Conservation (phyloP, 2,888 invertebrate genomes). For the Linyphia triangularis region DNA sequence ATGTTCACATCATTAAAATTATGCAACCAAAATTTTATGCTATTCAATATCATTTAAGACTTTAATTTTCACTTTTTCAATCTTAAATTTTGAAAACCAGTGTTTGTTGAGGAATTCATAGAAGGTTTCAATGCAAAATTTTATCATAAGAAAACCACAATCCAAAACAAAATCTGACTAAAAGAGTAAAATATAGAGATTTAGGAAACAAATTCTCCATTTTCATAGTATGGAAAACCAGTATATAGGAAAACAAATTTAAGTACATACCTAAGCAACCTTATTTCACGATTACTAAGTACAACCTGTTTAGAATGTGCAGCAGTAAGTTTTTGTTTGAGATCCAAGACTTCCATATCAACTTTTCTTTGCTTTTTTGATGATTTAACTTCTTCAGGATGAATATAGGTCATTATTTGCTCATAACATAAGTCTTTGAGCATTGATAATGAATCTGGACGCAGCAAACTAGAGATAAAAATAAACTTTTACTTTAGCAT, state of each 20-base stretch:
- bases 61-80: no score
- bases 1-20: no score
- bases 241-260: not conserved
- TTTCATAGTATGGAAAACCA: not conserved
- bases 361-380: constrained; percentile 94
- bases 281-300: constrained; percentile 93
- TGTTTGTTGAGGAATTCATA: no score
- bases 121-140: no score
- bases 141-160: no score
- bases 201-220: not conserved
- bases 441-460: constrained; percentile 85
- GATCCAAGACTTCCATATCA: constrained; percentile 92
- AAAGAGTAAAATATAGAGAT: no score
- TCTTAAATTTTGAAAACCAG: no score
- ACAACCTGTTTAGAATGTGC: constrained; percentile 88
- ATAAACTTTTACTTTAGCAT: not conserved
- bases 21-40: no score
- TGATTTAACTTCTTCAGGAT: constrained; percentile 90
- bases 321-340: constrained; percentile 87
- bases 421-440: constrained; percentile 92
- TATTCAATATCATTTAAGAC: no score
- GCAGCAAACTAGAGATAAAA: constrained; percentile 84
- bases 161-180: no score
- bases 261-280: constrained; percentile 85
- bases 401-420: constrained; percentile 90